Percentiles rank a stretch among this genome's conserved stretches.
Conservation (phyloP, 2,797 vertebrate genomes). For the Sphenopsis melanotis region DNA sequence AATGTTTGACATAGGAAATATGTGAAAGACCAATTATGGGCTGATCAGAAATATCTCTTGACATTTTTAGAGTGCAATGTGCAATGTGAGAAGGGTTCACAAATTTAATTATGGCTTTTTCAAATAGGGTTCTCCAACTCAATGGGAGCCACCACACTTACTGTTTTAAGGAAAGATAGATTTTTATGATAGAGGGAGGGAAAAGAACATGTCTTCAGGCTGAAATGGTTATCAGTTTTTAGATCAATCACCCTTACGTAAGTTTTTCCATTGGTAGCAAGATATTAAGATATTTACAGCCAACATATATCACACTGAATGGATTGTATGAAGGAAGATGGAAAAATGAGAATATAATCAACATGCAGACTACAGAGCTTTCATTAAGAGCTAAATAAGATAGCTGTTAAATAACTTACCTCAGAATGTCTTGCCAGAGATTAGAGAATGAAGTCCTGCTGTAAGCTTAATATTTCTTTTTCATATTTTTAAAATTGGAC, state of each 20-base stretch:
- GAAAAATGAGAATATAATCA: not conserved
- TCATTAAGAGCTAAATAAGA: not conserved
- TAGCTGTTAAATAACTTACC: not conserved
- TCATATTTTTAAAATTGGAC: not conserved
- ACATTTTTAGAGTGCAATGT: conserved; percentile 51
- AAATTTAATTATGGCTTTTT: conserved; percentile 23
- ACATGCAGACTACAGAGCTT: not conserved
- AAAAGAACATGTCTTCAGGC: not conserved
- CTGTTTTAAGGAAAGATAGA: not conserved
- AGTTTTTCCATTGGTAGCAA: not conserved
- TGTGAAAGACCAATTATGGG: conserved; percentile 33
- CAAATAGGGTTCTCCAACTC: not conserved
- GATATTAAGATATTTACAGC: conserved; percentile 29
- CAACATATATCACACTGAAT: conserved; percentile 1
- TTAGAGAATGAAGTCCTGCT: not conserved
- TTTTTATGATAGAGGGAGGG: not conserved
- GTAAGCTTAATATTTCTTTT: not conserved
- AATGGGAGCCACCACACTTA: not conserved
- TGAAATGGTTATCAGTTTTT: conserved; percentile 3
- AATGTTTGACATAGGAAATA: conserved; percentile 42
- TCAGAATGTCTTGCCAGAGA: not conserved
- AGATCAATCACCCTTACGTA: not conserved
- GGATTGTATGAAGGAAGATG: not conserved
- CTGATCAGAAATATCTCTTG: conserved; percentile 49
- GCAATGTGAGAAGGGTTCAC: not conserved